Evolutionary conservation across 2,113 vertebrate species (phyloP).

Genomic region (Microtus ochrogaster): DNA sequence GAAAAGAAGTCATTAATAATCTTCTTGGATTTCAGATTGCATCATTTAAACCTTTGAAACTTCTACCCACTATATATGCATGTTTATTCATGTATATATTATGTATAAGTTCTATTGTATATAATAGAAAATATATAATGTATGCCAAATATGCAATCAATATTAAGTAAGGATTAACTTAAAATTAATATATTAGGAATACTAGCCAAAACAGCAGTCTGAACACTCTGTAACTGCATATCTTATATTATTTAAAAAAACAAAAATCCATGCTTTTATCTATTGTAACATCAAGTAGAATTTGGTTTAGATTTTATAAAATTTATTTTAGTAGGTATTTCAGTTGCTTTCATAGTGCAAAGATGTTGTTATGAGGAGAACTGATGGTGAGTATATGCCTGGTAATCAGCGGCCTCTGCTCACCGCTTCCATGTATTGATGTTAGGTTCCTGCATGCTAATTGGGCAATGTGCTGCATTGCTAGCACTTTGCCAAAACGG

Average conservation of each 20-base stretch:
- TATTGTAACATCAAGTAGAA: not conserved
- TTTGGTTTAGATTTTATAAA: conserved; percentile 24
- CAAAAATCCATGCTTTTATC: not conserved
- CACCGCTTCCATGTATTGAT: not conserved
- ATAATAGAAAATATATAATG: not conserved
- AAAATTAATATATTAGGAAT: not conserved
- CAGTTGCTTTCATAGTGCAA: not conserved
- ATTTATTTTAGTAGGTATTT: not conserved
- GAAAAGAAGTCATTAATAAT: not conserved
- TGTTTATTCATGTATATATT: not conserved
- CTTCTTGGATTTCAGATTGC: not conserved
- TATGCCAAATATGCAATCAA: not conserved
- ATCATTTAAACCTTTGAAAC: not conserved
- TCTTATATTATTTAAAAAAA: not conserved
- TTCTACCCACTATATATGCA: not conserved
- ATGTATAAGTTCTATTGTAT: not conserved
- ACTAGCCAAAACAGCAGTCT: not conserved
- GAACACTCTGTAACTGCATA: not conserved
- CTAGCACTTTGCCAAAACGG: not conserved
- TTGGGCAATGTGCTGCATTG: not conserved
- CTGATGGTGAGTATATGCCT: not conserved
- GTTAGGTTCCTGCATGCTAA: not conserved
- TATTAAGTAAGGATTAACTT: conserved; percentile 4
- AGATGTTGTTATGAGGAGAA: not conserved
- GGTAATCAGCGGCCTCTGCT: not conserved